Base-by-base conservation (phyloP, 1,140 invertebrate species). In the Gryon sp. region DNA sequence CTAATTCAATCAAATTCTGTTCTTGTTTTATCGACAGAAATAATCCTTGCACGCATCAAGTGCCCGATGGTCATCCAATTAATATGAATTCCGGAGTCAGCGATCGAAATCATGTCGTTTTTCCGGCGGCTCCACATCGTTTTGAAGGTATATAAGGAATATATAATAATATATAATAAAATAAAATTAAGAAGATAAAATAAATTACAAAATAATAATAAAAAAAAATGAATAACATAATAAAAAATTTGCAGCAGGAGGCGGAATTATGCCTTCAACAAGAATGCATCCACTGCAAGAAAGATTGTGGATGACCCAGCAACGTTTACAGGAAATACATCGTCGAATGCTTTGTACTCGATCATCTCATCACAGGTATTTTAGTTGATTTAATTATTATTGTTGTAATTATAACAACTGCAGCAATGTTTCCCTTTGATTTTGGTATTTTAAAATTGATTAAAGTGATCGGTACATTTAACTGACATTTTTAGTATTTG, bases 261-360 rank as follows among this genome's bases (percentile, higher is more conserved):
- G 11, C 16, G 26, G 80, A 66, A 19, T n/a, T 14, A 1, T 57
- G 8, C 28, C 43, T n/a, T 30, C 65, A 7, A 12, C 59, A 4
- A 91, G 93, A 68, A 92, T 94, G 36, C 92, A 94, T 89, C 91
- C 93, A 18, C 88, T 93, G 5, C 93, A 94, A 82, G 93, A 94
- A 80, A 90, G 93, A 70, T 83, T 95, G 14, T 94, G 93, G 93
- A 89, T 93, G 52, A 90, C 91, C 3, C 93, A 94, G 77, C 93
- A 94, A 72, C 91, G 93, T 53, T 91, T 92, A 82, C 92, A 94
- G 88, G 92, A 94, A 88, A 84, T 92, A 70, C 91, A 92, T 76
- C 87, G 92, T 20, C 89, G 92, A 59, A 87, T 90, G 59, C 88
- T 91, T 80, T 91, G 91, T 68, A 82, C 83, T 16, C 83, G 80